Base-by-base conservation (phyloP, 2,113 vertebrate genomes). In the Phainopepla nitens region DNA sequence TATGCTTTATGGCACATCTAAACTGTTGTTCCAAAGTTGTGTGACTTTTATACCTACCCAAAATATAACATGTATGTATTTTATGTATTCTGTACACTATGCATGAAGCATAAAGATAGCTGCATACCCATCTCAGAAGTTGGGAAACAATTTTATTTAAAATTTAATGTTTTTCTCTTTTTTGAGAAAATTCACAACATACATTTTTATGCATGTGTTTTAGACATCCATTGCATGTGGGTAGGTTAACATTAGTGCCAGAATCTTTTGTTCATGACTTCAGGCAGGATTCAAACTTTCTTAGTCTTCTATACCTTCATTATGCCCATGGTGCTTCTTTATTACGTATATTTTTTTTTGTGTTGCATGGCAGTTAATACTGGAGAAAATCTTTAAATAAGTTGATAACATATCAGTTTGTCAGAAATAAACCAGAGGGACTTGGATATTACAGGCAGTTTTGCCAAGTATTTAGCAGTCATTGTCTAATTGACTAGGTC, bases 261-360 rank as follows among this genome's bases (percentile, higher is more conserved):
- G 64, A 94, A 45, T 82, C 61, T 84, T 90, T 89, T 91, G 53
- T 76, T 97, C 47, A n/a, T 33, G 31, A 66, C 39, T 94, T 96
- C 66, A 91, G 91, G 51, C 39, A 71, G 75, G 50, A 94, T 17
- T 41, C 35, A 12, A 92, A 65, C 39, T 95, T 76, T 77, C 51
- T 75, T 82, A 84, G 70, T 51, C 29, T 86, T 93, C 54, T 93
- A 79, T 93, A 50, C 33, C 36, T 69, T 49, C 36, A 33, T 41
- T 87, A 53, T 89, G 54, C 61, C 66, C 24, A 17, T 78, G 22
- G n/a, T 92, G 70, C 70, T 91, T 92, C 80, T 94, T 84, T 60
- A 56, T 87, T 85, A 69, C 11, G 4, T 93, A 13, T 56, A 39
- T 11, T 78, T 73, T 61, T 44, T 49, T 87, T 47, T 76, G 12